Conservation (phyloP, 1,140 invertebrate species). For the Nebria ingens region DNA sequence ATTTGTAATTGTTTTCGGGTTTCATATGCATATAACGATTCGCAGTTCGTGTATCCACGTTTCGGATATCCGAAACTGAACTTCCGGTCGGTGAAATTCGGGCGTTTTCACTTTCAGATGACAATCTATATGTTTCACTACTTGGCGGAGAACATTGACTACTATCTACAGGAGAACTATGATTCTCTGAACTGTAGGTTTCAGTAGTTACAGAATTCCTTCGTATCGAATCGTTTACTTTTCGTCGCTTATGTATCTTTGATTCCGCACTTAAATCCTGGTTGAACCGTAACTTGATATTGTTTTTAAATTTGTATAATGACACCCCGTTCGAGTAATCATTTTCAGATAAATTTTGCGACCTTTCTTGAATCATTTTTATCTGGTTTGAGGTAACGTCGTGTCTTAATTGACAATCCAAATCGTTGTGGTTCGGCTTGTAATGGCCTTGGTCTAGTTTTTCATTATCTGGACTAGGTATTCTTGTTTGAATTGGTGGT, state of each 20-base stretch:
- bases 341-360: conserved; percentile 12
- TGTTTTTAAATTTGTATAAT: conserved; percentile 89
- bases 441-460: background rate
- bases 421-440: background rate
- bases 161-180: conserved; percentile 7
- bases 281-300: conserved; percentile 79
- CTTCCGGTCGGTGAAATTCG: conserved; percentile 11
- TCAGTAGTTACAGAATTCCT: conserved; percentile 10
- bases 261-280: conserved; percentile 26
- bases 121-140: conserved; percentile 25
- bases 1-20: conserved; percentile 10
- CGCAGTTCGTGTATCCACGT: conserved; percentile 1
- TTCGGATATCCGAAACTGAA: conserved; percentile 9
- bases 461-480: background rate
- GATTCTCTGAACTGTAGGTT: conserved; percentile 11
- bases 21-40: conserved; percentile 14
- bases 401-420: background rate
- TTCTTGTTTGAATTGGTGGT: background rate
- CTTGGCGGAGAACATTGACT: conserved; percentile 29
- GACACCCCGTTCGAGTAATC: conserved; percentile 21
- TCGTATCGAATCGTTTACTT: background rate
- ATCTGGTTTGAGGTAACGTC: too few relatives aligned
- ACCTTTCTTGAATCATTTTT: conserved; percentile 8
- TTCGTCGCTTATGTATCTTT: conserved; percentile 19
- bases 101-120: conserved; percentile 22